A percentile compares a stretch with the other conserved stretches of the same genome.
phyloP scores from a whole-genome alignment of 2,113 vertebrate genomes.

The Sciurus niger region DNA sequence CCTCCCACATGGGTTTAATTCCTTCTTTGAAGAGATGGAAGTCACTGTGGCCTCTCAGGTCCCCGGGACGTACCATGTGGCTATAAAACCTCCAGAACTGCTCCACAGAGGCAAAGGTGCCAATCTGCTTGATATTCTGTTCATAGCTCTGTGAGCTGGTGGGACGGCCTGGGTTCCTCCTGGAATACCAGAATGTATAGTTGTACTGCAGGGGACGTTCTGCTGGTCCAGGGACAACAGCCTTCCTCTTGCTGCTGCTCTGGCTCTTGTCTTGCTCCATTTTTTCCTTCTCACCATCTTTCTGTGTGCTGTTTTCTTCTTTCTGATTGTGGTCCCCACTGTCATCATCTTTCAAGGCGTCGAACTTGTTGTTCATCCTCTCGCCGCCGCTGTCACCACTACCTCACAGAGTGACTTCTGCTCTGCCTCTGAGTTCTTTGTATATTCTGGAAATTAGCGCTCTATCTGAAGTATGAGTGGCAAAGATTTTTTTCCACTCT shows the following conservation, averaged over 20 bases:
- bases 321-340: constrained; percentile 93
- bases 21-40: constrained; percentile 94
- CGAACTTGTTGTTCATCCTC: too few relatives aligned
- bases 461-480: too few relatives aligned
- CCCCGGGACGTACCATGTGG: constrained; percentile 93
- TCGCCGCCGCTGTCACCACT: too few relatives aligned
- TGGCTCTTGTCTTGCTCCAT: constrained; percentile 90
- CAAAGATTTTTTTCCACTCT: too few relatives aligned
- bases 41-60: constrained; percentile 93
- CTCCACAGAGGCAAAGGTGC: constrained; percentile 93
- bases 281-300: constrained; percentile 95
- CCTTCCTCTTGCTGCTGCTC: constrained; percentile 90
- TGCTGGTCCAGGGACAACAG: constrained; percentile 91
- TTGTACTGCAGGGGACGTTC: constrained; percentile 93
- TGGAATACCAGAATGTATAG: constrained; percentile 93
- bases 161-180: constrained; percentile 91
- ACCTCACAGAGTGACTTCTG: too few relatives aligned
- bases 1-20: constrained; percentile 95
- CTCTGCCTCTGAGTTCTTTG: too few relatives aligned
- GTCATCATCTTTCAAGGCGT: constrained; percentile 91
- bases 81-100: constrained; percentile 94
- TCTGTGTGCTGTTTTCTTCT: constrained; percentile 93
- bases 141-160: constrained; percentile 93
- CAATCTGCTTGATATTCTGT: constrained; percentile 94
- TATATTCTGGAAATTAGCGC: too few relatives aligned